A percentile compares a stretch with the other conserved stretches of the same genome.
phyloP scores from a whole-genome alignment of 2,113 vertebrate species.

The Pangasianodon hypophthalmus region DNA sequence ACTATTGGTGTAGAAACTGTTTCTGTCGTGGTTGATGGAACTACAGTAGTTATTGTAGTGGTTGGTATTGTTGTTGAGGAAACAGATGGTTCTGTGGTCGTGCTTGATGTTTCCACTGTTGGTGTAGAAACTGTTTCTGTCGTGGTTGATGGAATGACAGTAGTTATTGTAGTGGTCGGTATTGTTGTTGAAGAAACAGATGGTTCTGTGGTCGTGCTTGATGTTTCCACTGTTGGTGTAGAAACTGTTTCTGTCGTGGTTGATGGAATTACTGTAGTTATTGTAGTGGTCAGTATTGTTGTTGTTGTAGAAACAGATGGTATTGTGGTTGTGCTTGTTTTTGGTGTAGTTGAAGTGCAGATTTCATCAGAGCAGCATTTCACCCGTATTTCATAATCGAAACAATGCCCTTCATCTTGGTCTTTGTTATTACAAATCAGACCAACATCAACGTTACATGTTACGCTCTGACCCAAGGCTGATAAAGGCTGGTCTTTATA shows the following conservation, averaged over 20 bases:
- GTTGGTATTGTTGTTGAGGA: neutral
- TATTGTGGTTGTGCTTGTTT: no score
- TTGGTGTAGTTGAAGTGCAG: neutral
- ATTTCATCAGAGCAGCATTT: neutral
- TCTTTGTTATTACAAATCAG: slow-evolving; percentile 9
- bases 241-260: no score
- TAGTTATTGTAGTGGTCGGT: no score
- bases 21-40: neutral
- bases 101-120: neutral
- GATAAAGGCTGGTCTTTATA: neutral
- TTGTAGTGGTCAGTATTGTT: no score
- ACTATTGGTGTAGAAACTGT: neutral
- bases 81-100: neutral
- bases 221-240: no score
- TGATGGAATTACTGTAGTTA: no score
- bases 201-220: no score
- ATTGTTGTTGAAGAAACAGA: no score
- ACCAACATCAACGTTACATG: slow-evolving; percentile 6
- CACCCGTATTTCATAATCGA: slow-evolving; percentile 26
- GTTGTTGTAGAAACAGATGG: no score
- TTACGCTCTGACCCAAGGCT: neutral
- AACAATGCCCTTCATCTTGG: neutral
- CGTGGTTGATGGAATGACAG: neutral
- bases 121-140: neutral
- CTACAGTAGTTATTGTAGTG: neutral